Evolutionary conservation across 2,888 invertebrate species (phyloP).

Genomic region (Drosophila neutralis): DNA sequence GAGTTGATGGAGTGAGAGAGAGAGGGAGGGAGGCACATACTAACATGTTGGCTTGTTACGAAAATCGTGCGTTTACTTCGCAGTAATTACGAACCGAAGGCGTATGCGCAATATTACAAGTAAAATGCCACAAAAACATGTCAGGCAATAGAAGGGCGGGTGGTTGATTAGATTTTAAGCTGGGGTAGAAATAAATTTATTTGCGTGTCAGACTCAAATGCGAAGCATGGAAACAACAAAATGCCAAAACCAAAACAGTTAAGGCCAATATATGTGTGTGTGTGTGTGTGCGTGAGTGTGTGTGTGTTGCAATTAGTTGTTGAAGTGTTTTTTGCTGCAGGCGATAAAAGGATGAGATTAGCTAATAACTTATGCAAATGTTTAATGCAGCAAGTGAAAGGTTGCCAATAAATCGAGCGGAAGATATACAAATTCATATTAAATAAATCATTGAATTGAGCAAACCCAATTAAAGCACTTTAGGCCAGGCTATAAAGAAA

Average conservation of each 20-base stretch:
- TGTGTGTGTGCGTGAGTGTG: not conserved
- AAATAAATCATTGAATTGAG: conserved; percentile 36
- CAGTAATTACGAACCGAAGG: conserved; percentile 64
- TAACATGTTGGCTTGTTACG: conserved; percentile 31
- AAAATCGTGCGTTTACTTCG: conserved; percentile 62
- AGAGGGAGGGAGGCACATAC: conserved; percentile 4
- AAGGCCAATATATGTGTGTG: not conserved
- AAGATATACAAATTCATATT: conserved; percentile 8
- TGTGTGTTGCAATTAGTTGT: conserved; percentile 56
- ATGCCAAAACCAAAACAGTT: conserved; percentile 26
- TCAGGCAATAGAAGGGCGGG: not conserved
- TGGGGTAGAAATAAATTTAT: conserved; percentile 58
- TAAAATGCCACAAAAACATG: conserved; percentile 21
- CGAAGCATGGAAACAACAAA: conserved; percentile 63
- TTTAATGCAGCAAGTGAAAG: conserved; percentile 23
- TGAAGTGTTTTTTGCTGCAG: conserved; percentile 39
- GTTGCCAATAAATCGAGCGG: conserved; percentile 43
- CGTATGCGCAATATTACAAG: conserved; percentile 62
- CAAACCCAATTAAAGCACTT: conserved; percentile 5
- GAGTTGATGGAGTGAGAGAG: rapidly evolving
- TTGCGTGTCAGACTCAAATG: conserved; percentile 68
- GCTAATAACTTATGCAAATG: conserved; percentile 63
- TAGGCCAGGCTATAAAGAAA: conserved; percentile 2
- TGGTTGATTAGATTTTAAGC: conserved; percentile 34
- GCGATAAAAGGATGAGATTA: conserved; percentile 19